Conservation (phyloP, 1,140 invertebrate species). For the Lordiphosa collinella region DNA sequence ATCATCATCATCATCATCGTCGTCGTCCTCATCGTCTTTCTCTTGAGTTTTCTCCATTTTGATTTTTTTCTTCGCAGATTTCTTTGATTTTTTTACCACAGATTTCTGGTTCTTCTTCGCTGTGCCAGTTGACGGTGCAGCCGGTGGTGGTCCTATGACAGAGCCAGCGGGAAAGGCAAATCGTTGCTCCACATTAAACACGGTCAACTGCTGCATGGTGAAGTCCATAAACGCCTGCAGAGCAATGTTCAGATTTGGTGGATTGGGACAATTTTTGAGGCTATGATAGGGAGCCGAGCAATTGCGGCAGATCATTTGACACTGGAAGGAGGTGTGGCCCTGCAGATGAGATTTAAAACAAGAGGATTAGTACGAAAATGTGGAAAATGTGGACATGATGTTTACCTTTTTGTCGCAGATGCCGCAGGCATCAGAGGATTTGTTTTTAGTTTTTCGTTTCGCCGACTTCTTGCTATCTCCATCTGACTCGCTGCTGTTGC, state of each 20-base stretch:
- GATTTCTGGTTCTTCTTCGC: slow-evolving; percentile 45
- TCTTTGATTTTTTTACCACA: slow-evolving; percentile 32
- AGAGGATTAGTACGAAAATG: too few species aligned
- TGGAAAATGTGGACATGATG: not conserved
- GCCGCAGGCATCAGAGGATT: slow-evolving; percentile 16
- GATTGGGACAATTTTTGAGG: slow-evolving; percentile 59
- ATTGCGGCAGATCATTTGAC: slow-evolving; percentile 71
- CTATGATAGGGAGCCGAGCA: slow-evolving; percentile 61
- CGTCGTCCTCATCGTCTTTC: slow-evolving; percentile 16
- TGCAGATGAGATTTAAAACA: slow-evolving; percentile 1
- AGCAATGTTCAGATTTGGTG: slow-evolving; percentile 57
- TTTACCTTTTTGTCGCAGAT: slow-evolving; percentile 58
- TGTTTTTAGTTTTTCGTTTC: slow-evolving; percentile 30
- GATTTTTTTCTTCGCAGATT: slow-evolving; percentile 36
- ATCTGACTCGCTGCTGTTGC: slow-evolving; percentile 15
- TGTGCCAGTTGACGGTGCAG: slow-evolving; percentile 9
- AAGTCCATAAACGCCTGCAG: slow-evolving; percentile 67
- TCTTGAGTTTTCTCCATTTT: slow-evolving; percentile 35
- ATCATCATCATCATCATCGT: slow-evolving; percentile 40
- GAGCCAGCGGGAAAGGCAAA: slow-evolving; percentile 40
- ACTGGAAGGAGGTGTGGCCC: slow-evolving; percentile 69
- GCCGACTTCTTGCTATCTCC: slow-evolving; percentile 3
- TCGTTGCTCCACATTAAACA: slow-evolving; percentile 44
- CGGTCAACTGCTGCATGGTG: slow-evolving; percentile 61
- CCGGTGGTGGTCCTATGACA: not conserved